Evolutionary conservation across 2,113 vertebrate genomes (phyloP).

Genomic region (Proteles cristata): DNA sequence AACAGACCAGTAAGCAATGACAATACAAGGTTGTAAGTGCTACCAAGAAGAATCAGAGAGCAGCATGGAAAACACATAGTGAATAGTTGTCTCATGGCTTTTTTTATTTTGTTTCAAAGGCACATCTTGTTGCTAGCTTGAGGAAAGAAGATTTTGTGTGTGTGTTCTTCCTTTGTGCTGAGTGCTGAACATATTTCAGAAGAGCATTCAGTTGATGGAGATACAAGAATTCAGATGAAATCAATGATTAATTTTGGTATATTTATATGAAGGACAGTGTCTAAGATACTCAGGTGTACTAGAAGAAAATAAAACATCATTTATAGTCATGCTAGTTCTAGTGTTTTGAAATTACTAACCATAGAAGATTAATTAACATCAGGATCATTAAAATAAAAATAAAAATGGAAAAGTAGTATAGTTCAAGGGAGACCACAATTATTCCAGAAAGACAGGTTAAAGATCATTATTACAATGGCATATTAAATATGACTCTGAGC

Average conservation of each 20-base stretch:
- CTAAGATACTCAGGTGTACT: background rate
- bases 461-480: background rate
- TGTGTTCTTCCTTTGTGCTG: background rate
- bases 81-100: background rate
- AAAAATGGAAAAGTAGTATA: background rate
- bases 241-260: background rate
- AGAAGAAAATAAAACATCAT: background rate
- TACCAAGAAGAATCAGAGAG: background rate
- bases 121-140: background rate
- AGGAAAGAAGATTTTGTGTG: background rate
- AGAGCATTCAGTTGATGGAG: background rate
- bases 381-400: conserved; percentile 7
- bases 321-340: background rate
- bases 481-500: background rate
- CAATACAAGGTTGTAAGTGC: background rate
- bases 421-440: background rate
- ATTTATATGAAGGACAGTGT: background rate
- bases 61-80: background rate
- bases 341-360: background rate
- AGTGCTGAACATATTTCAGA: background rate
- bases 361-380: conserved; percentile 10
- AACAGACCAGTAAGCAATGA: background rate
- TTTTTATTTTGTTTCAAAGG: background rate
- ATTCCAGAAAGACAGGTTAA: background rate
- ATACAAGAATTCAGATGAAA: background rate